Percentiles rank a stretch among this genome's conserved stretches.
phyloP scores from a whole-genome alignment of 2,797 vertebrate genomes.

The Sebastes hubbsi region DNA sequence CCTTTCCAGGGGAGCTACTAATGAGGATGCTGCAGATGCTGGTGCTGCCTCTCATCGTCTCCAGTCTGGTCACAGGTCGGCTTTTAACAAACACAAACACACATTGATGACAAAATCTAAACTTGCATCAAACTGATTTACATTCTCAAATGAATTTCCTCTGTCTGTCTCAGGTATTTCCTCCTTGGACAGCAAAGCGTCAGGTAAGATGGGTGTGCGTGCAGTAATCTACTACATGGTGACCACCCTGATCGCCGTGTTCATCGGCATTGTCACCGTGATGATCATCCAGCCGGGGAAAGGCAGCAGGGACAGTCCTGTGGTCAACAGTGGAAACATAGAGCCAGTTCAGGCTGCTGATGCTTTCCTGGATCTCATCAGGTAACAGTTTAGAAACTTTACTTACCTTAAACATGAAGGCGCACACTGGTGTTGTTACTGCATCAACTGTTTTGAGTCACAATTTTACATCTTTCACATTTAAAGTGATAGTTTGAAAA shows the following conservation, averaged over 20 bases:
- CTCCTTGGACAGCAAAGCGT: constrained; percentile 93
- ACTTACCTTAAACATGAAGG: background rate
- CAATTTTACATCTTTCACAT: background rate
- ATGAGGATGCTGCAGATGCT: constrained; percentile 99
- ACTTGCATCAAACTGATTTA: background rate
- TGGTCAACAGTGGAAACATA: constrained; percentile 81
- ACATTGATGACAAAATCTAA: background rate
- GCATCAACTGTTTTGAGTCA: background rate
- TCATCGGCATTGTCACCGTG: constrained; percentile 94
- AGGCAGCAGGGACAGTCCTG: constrained; percentile 89
- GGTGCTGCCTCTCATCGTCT: constrained; percentile 94
- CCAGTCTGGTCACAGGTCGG: constrained; percentile 95
- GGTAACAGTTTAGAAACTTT: constrained; percentile 40
- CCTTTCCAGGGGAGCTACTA: constrained; percentile 95
- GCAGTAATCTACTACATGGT: constrained; percentile 95
- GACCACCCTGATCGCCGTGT: constrained; percentile 94
- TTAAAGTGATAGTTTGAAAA: background rate
- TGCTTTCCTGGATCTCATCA: constrained; percentile 96
- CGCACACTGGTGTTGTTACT: background rate
- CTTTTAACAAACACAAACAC: background rate
- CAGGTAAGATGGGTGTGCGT: constrained; percentile 92
- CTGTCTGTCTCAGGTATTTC: constrained; percentile 87
- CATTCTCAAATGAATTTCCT: background rate
- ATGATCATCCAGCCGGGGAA: constrained; percentile 92
- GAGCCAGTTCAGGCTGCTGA: constrained; percentile 92